Base-by-base conservation (phyloP, 2,797 vertebrate genomes). In the Hippocampus kuda region DNA sequence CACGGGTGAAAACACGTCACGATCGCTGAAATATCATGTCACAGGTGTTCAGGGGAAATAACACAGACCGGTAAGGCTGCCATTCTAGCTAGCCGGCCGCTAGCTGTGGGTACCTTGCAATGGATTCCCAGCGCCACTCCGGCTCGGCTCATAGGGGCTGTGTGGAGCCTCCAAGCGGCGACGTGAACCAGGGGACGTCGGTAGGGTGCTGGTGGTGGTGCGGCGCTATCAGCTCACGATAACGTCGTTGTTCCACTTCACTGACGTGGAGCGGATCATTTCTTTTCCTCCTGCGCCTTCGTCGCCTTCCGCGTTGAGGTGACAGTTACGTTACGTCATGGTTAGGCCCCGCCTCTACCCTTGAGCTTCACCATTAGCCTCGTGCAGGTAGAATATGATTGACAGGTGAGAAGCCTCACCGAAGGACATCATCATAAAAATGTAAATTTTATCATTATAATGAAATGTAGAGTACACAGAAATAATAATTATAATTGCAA, bases 101-200 rank as follows among this genome's bases (percentile, higher is more conserved):
- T 65, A 65, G 26, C 44, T 44, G 34, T 7, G 18, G 44, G 63
- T 48, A 65, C 63, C 63, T 65, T 61, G 49, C 63, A 65, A 48
- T 26, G 44, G 63, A 48, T 65, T 65, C 44, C 63, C 63, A 65
- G 44, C 63, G 63, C 8, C 13, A 30, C 63, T 48, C 46, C 63
- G 63, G 44, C 42, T 65, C 42, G 16, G 44, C n/a, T 65, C 63
- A 48, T 65, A 27, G 44, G 24, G 24, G 44, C 44, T 49, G 48
- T 16, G 65, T 11, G 49, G 30, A 67, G 34, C 42, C 44, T 49
- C 46, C 24, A 16, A 27, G 24, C 63, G 44, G 46, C 12, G 15
- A 27, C 9, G 12, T 65, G 44, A 8, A 3, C 24, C 24, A 5
- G 63, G 16, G 63, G 42, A 26, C 10, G 62, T 42, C 22, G 41